Evolutionary conservation across 2,797 vertebrate genomes (phyloP), one percentile per base, ranked within the genome.

Genomic region (Delichon dasypus): DNA sequence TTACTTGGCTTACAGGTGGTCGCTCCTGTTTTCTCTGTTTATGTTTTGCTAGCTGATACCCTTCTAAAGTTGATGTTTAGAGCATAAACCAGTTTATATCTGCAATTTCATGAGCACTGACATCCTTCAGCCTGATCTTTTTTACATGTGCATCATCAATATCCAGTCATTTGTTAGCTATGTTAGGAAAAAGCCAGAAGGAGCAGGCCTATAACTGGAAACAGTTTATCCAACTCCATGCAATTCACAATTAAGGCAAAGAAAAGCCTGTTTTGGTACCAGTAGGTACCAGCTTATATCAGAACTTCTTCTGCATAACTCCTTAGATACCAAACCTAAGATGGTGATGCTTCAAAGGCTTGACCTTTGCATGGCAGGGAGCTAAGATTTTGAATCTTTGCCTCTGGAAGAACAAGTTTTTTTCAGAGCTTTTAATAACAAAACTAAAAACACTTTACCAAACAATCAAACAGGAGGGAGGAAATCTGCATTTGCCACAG

Each of bases 101-200:
- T 66, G 29, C 64, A 89, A 38, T 34, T 83, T 71, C 34, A 71
- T 47, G 25, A 38, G 23, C 26, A 38, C 8, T 60, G n/a, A 78
- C 79, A 53, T 79, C 29, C 38, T 82, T 64, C 53, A 82, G 38
- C 21, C 61, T 9, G 11, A 30, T 29, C 26, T 47, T 58, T 79
- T 58, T 27, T 54, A n/a, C 0, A 0, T 9, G 2, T 23, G 29
- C 14, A 38, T 58, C 32, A 51, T 65, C 45, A 21, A n/a, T 38
- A 79, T 12, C 36, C 23, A 34, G 40, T 34, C 10, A 25, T 32
- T 64, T 20, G 7, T 30, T 38, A 67, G 16, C 57, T 66, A 30
- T 2, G 2, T 50, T 23, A 80, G 13, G 8, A 14, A 85, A 54
- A 58, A 47, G 10, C 0, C 44, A 57, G 26, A 11, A 58, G 55